Base-by-base conservation (phyloP, 1,140 invertebrate genomes). In the Idris sp. region DNA sequence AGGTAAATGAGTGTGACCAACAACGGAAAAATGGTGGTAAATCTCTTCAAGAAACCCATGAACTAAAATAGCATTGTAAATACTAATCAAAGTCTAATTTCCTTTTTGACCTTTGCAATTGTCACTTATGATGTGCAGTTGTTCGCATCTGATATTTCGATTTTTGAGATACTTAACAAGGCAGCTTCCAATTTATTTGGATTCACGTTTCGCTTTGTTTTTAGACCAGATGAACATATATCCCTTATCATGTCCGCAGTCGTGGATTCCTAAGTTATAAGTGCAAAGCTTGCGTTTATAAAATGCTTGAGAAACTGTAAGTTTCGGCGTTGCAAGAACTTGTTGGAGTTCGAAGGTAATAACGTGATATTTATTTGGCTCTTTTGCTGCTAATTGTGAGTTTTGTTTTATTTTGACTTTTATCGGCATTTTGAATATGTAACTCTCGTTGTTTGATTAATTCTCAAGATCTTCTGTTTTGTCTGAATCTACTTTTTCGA, bases 21-120 rank as follows among this genome's bases (percentile, higher is more conserved):
- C 43, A 31, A 46, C 26, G 18, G 43, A 28, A 14, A 49, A 49
- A 35, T 49, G 30, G 22, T 49, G 44, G 25, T 22, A 41, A 25
- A 41, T 25, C 11, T 41, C 10, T 25, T 41, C n/a, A 3, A n/a
- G 4, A 22, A 41, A 22, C 4, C 38, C 38, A 19, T 7, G 5
- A 10, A 5, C 2, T 16, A 41, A n/a, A 13, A 41, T 2, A 18
- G 1, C n/a, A 25, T 1, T 19, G 11, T 41, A 41, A 41, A 41
- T 41, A 1, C 18, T 11, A 10, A 41, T 25, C 16, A 41, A 25
- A 11, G 19, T 41, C 18, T 10, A 41, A 41, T 41, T 41, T 25
- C 25, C 25, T 7, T 41, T 41, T 25, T 25, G 38, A 7, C 38
- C 18, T 41, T 19, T 25, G n/a, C 38, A 41, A 25, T 41, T 41